Percentiles rank a stretch among this genome's conserved stretches.
Conservation (phyloP, 2,797 vertebrate species). For the Echiichthys vipera region DNA sequence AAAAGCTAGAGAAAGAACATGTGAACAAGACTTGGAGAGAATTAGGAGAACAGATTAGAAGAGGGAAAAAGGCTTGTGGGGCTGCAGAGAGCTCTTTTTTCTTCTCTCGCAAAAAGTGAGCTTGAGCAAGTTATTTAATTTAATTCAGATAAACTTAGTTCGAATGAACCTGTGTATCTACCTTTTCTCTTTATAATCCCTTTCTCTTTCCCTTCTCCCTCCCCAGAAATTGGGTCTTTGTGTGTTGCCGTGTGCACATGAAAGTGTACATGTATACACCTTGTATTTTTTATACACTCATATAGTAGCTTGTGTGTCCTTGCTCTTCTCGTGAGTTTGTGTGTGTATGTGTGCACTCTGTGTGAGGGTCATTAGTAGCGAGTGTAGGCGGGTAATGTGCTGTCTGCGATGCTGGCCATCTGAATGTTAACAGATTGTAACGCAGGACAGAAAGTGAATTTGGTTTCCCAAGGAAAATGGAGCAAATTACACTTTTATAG, state of each 20-base stretch:
- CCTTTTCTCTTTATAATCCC: slow-evolving; percentile 45
- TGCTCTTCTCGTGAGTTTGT: slow-evolving; percentile 31
- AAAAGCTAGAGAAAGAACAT: slow-evolving; percentile 38
- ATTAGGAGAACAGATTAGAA: slow-evolving; percentile 60
- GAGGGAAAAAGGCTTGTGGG: slow-evolving; percentile 41
- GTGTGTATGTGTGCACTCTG: slow-evolving; percentile 33
- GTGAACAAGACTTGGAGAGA: slow-evolving; percentile 53
- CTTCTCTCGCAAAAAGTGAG: slow-evolving; percentile 34
- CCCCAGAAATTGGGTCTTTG: slow-evolving; percentile 34
- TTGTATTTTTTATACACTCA: slow-evolving; percentile 42
- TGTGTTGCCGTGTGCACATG: slow-evolving; percentile 35
- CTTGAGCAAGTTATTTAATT: slow-evolving; percentile 62
- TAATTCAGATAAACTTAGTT: slow-evolving; percentile 60
- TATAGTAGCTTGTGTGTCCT: slow-evolving; percentile 42
- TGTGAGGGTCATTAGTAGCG: slow-evolving; percentile 72
- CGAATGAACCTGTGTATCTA: slow-evolving; percentile 32
- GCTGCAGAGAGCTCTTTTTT: slow-evolving; percentile 38
- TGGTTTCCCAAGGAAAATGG: slow-evolving; percentile 83
- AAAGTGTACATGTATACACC: slow-evolving; percentile 19
- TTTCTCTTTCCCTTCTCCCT: slow-evolving; percentile 8
- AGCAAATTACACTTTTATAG: slow-evolving; percentile 88
- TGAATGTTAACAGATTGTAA: slow-evolving; percentile 85
- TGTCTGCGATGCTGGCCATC: slow-evolving; percentile 74
- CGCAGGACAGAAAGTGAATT: slow-evolving; percentile 80
- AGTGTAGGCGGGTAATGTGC: slow-evolving; percentile 78